These are phyloP conservation scores for Paraescarpia echinospica DNA, from an alignment of 1,140 invertebrate species.

Conservation along the genomic window DNA sequence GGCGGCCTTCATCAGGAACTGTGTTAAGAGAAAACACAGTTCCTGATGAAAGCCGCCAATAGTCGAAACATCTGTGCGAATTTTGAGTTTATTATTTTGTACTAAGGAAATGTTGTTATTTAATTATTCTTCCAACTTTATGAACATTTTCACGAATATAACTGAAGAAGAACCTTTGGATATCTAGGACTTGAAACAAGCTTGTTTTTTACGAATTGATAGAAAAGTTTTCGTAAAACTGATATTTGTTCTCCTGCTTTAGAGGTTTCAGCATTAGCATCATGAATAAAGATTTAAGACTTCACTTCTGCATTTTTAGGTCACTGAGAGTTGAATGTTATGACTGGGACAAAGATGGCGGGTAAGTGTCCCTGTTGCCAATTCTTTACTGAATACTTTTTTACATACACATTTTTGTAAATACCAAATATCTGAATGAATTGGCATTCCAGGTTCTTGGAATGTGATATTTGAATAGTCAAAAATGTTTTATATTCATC, in stretches of 20 bases:
- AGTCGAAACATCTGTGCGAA: too few relatives aligned
- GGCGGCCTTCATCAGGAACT: too few relatives aligned
- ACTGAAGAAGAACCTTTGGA: background rate
- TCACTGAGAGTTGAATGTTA: constrained; percentile 58
- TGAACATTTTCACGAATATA: too few relatives aligned
- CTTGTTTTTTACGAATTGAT: background rate
- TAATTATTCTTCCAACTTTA: too few relatives aligned
- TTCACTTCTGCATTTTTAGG: constrained; percentile 35
- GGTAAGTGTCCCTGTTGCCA: constrained; percentile 35
- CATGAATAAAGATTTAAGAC: background rate
- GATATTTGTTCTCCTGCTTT: background rate
- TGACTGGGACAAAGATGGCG: constrained; percentile 61
- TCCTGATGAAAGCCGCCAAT: too few relatives aligned
- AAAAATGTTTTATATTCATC: too few relatives aligned
- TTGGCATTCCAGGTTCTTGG: too few relatives aligned
- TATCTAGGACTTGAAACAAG: background rate
- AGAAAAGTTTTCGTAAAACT: background rate
- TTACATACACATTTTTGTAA: background rate
- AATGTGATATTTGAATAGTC: too few relatives aligned
- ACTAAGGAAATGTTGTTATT: too few relatives aligned
- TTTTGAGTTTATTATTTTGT: too few relatives aligned
- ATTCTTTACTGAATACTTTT: background rate
- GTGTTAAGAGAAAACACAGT: too few relatives aligned
- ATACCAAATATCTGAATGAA: too few relatives aligned
- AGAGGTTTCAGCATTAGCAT: background rate